Evolutionary conservation across 2,888 invertebrate genomes (phyloP).

Genomic region (Sinopyrophorus schimmeli): DNA sequence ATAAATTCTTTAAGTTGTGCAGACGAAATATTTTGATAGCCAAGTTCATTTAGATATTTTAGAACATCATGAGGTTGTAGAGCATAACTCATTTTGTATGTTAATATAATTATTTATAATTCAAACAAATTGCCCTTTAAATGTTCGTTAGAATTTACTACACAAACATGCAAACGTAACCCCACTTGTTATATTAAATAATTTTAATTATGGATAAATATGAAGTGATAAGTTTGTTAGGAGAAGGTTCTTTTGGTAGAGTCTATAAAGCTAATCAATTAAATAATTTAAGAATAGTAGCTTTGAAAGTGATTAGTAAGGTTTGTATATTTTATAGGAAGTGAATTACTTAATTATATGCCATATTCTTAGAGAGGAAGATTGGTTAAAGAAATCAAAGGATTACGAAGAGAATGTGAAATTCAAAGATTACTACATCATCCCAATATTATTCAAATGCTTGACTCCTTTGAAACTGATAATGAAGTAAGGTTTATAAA

Average conservation of each 20-base stretch:
- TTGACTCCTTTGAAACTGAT: slow-evolving; percentile 92
- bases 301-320: slow-evolving; percentile 92
- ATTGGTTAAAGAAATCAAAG: slow-evolving; percentile 80
- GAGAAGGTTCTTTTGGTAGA: slow-evolving; percentile 94
- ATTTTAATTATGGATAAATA: slow-evolving; percentile 76
- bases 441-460: slow-evolving; percentile 92
- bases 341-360: slow-evolving; percentile 15
- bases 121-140: background rate
- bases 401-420: slow-evolving; percentile 87
- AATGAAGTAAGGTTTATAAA: slow-evolving; percentile 64
- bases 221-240: slow-evolving; percentile 79
- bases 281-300: slow-evolving; percentile 73
- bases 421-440: slow-evolving; percentile 88
- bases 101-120: slow-evolving; percentile 25
- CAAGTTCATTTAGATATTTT: slow-evolving; percentile 72
- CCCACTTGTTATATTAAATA: too few species aligned
- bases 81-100: slow-evolving; percentile 51
- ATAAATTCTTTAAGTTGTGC: slow-evolving; percentile 78
- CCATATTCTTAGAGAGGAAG: slow-evolving; percentile 65
- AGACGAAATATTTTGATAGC: slow-evolving; percentile 74
- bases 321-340: slow-evolving; percentile 50
- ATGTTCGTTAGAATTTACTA: background rate
- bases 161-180: too few species aligned
- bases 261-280: slow-evolving; percentile 87
- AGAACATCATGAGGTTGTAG: slow-evolving; percentile 75